Evolutionary conservation across 2,888 invertebrate species (phyloP).

Genomic region (Lepetodrilus schrolli): DNA sequence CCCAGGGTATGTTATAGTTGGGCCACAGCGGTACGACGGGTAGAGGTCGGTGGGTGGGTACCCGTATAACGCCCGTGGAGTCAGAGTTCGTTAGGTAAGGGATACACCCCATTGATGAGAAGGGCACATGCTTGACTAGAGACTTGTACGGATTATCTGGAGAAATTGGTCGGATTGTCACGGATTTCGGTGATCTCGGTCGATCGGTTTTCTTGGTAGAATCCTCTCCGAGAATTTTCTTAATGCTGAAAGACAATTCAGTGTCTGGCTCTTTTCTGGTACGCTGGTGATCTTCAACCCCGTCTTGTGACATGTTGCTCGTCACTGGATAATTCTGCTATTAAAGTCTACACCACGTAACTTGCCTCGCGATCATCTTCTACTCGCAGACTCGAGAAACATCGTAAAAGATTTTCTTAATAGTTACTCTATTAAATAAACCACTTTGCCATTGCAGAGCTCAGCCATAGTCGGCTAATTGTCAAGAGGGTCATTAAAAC

Average conservation of each 20-base stretch:
- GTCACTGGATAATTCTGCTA: background rate
- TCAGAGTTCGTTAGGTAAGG: background rate
- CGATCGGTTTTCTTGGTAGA: background rate
- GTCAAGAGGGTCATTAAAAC: conserved; percentile 21
- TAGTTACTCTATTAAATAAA: conserved; percentile 22
- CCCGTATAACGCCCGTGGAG: conserved; percentile 54
- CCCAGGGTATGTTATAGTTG: conserved; percentile 66
- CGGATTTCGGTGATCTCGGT: background rate
- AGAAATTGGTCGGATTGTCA: background rate
- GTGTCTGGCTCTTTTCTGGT: conserved; percentile 5
- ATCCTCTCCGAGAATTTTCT: conserved; percentile 53
- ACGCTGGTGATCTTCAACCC: background rate
- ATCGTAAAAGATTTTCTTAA: conserved; percentile 4
- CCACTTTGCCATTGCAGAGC: background rate
- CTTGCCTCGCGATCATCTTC: background rate
- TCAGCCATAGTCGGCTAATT: conserved; percentile 19
- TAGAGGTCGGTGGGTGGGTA: conserved; percentile 62
- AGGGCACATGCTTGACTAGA: background rate
- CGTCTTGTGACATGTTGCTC: background rate
- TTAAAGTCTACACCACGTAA: background rate
- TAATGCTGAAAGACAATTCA: conserved; percentile 63
- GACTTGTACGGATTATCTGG: background rate
- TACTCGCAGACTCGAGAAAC: background rate
- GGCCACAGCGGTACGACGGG: conserved; percentile 55
- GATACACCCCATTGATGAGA: background rate